Base-by-base conservation (phyloP, 2,888 invertebrate genomes). In the Eucriotettix oculatus region DNA sequence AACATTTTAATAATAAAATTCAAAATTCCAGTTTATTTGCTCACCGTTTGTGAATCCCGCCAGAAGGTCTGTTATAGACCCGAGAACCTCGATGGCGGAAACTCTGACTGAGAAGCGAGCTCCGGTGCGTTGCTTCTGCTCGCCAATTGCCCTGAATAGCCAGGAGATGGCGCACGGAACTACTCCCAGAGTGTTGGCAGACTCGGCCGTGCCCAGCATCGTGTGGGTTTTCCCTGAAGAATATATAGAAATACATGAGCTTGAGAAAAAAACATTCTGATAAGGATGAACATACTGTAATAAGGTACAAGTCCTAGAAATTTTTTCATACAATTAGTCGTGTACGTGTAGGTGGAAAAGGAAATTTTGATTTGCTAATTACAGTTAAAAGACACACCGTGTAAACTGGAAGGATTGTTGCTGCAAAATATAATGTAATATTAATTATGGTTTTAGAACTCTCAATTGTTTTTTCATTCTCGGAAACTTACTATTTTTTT, bases 101-200 rank as follows among this genome's bases (percentile, higher is more conserved):
- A 98, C 92, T 66, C 97, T 82, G 59, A 98, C 91, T 53, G 96
- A 96, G 78, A 95, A 76, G 63, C 90, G 78, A 14, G 93, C 91
- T 12, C 94, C 94, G 58, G 92, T 92, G 75, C 90, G 88, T 73
- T 91, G 90, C 65, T 90, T 83, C 71, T 92, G 89, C 74, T 95
- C 95, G 65, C 88, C 85, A 69, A 96, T 94, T 55, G 94, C 90
- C 58, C 90, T 84, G 76, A 93, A 97, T 61, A 97, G 81, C 97
- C 97, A 97, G 43, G 94, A 83, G 68, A 97, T 93, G 66, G 95
- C 95, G 71, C 92, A 91, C 0, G 96, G 95, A 64, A 96, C 88
- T n/a, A 91, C 85, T 29, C 96, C 96, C 62, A 95, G 76, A 57
- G 82, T 81, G 68, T 83, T 80, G n/a, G 48, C 12, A 43, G 82